Evolutionary conservation across 2,888 invertebrate species (phyloP).

Genomic region (Lithophane semibrunnea): DNA sequence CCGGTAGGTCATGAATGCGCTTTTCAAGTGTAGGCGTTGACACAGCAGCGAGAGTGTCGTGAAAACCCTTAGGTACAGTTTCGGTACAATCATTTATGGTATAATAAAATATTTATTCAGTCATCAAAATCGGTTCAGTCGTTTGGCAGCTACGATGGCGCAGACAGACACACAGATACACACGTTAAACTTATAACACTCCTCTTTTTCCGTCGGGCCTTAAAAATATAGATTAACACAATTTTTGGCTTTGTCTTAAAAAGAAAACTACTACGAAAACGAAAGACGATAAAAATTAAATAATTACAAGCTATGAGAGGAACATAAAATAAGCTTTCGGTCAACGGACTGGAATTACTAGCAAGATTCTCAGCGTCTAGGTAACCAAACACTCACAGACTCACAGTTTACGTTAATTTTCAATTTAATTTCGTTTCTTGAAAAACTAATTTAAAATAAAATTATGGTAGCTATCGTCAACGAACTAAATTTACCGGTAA

Average conservation of each 20-base stretch:
- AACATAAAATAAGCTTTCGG: background rate
- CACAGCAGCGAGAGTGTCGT: conserved; percentile 5
- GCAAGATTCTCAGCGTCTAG: background rate
- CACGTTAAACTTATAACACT: too few relatives aligned
- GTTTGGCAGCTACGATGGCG: too few relatives aligned
- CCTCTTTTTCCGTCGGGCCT: too few relatives aligned
- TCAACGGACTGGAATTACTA: background rate
- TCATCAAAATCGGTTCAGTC: too few relatives aligned
- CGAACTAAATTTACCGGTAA: background rate
- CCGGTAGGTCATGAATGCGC: background rate
- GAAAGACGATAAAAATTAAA: background rate
- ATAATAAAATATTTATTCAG: too few relatives aligned
- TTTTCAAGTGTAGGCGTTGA: conserved; percentile 8
- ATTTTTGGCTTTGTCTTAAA: background rate
- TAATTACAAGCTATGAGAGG: background rate
- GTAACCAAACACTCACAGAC: background rate
- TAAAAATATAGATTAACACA: too few relatives aligned
- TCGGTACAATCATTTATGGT: background rate
- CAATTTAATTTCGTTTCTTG: background rate
- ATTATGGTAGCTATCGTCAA: background rate
- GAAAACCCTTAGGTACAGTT: background rate
- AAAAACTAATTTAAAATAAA: background rate
- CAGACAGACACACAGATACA: too few relatives aligned
- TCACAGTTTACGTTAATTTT: background rate
- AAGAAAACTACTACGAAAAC: background rate